Conservation (phyloP, 2,888 invertebrate genomes). For the Dione juno region DNA sequence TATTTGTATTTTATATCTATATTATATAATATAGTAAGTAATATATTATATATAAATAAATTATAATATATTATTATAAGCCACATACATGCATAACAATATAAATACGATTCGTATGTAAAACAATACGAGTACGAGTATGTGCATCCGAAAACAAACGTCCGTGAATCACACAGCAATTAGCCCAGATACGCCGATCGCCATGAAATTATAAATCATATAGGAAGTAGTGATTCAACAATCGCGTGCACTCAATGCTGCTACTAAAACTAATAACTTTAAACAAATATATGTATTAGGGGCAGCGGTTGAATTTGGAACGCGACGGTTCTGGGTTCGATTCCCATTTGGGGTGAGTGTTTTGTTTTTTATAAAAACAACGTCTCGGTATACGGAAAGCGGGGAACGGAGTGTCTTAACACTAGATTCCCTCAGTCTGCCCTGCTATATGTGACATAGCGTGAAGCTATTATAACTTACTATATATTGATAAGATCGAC, state of each 20-base stretch:
- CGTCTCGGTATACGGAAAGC: no score
- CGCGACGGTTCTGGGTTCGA: not conserved
- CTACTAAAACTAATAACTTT: conserved; percentile 34
- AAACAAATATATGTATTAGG: not conserved
- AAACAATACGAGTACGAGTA: conserved; percentile 7
- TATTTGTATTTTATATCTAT: no score
- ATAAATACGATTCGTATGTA: not conserved
- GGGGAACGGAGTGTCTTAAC: not conserved
- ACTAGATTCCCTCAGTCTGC: not conserved
- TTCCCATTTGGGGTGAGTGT: not conserved
- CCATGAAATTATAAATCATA: conserved; percentile 76
- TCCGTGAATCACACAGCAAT: conserved; percentile 65
- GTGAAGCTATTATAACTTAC: not conserved
- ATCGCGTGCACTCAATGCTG: conserved; percentile 52
- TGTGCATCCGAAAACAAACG: conserved; percentile 40
- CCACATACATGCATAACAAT: not conserved
- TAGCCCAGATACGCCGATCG: conserved; percentile 66
- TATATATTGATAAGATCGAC: no score
- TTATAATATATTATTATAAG: no score
- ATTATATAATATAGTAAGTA: no score
- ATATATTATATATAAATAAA: no score
- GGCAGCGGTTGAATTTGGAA: no score
- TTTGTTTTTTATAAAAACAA: no score
- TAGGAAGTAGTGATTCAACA: conserved; percentile 73
- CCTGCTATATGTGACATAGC: not conserved